phyloP scores from a whole-genome alignment of 2,888 invertebrate genomes.

The Coremacera marginata region DNA sequence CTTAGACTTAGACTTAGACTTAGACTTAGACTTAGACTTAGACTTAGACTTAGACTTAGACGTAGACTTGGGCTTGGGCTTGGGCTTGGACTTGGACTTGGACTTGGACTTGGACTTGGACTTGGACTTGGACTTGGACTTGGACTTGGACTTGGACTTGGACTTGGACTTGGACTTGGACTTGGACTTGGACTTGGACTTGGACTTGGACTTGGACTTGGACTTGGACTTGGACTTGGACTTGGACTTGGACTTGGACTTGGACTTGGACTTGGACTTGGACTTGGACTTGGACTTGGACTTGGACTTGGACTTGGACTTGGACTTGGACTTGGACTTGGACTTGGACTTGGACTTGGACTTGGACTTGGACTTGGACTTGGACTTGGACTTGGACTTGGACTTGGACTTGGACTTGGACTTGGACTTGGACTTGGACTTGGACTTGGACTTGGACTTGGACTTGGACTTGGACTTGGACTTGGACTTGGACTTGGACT shows the following conservation, averaged over 20 bases:
- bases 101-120: conserved; percentile 23
- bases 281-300: neutral
- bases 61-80: no score
- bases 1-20: no score
- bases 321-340: neutral
- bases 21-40: no score
- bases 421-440: neutral
- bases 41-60: no score
- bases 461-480: neutral
- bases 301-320: neutral
- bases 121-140: conserved; percentile 36
- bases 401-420: neutral
- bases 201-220: neutral
- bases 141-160: neutral
- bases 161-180: neutral
- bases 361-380: neutral
- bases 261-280: neutral
- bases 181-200: neutral
- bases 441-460: neutral
- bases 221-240: neutral
- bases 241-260: neutral
- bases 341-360: neutral
- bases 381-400: neutral
- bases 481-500: neutral
- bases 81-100: conserved; percentile 27